phyloP scores from a whole-genome alignment of 2,888 invertebrate species.

The Diogma glabrata region DNA sequence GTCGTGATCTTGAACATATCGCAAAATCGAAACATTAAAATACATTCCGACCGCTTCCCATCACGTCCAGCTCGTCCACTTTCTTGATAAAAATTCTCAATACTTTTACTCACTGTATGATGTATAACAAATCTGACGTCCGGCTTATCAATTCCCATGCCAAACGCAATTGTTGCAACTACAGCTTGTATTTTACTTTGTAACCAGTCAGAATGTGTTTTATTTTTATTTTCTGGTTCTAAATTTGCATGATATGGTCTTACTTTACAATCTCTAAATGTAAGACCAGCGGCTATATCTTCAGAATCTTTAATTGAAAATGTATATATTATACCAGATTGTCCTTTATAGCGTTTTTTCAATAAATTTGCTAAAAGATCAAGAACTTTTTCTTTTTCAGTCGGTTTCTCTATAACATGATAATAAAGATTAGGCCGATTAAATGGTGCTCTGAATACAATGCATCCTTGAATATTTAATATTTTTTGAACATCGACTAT shows the following conservation, averaged over 20 bases:
- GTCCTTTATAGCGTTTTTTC: constrained; percentile 49
- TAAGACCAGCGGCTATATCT: constrained; percentile 53
- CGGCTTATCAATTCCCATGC: constrained; percentile 76
- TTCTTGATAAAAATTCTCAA: constrained; percentile 91
- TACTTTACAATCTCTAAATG: constrained; percentile 44
- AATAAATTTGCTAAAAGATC: constrained; percentile 54
- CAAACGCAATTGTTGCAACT: constrained; percentile 88
- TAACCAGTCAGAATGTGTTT: constrained; percentile 55
- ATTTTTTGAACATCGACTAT: constrained; percentile 81
- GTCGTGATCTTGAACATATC: constrained; percentile 68
- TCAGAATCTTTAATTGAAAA: constrained; percentile 80
- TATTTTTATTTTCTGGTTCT: constrained; percentile 51
- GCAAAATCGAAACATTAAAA: constrained; percentile 61
- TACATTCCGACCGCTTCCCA: constrained; percentile 61
- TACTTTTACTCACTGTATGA: constrained; percentile 66
- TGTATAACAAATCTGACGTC: constrained; percentile 89
- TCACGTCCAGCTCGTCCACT: constrained; percentile 81
- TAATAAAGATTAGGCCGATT: constrained; percentile 83
- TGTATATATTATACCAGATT: constrained; percentile 85
- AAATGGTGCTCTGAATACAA: constrained; percentile 74
- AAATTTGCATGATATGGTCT: constrained; percentile 78
- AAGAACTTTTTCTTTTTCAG: constrained; percentile 49
- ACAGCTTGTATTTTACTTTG: constrained; percentile 61
- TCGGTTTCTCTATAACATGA: constrained; percentile 58
- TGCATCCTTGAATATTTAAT: constrained; percentile 64